Percentiles rank a stretch among this genome's conserved stretches.
Evolutionary conservation across 2,888 invertebrate genomes (phyloP).

Genomic region (Brachyptera putata): DNA sequence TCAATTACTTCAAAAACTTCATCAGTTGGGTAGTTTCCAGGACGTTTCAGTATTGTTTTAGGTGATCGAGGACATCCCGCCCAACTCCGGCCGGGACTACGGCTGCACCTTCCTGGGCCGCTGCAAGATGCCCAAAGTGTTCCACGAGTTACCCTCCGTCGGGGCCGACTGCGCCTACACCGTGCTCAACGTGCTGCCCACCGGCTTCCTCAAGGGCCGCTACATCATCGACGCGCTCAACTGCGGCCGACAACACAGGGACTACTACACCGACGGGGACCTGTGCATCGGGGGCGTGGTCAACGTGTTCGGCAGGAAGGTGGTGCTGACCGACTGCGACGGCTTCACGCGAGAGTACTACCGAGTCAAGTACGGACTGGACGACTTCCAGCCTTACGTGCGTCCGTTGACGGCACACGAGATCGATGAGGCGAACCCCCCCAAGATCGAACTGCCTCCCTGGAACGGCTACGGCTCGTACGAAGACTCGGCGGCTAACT

Average conservation of each 20-base stretch:
- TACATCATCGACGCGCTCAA: conserved; percentile 56
- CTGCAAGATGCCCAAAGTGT: conserved; percentile 65
- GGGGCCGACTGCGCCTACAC: conserved; percentile 49
- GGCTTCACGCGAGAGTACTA: conserved; percentile 82
- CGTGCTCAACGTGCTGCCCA: conserved; percentile 60
- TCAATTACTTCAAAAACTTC: no score
- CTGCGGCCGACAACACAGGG: conserved; percentile 44
- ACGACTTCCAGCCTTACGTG: conserved; percentile 40
- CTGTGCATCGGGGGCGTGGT: conserved; percentile 75
- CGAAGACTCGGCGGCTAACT: conserved; percentile 86
- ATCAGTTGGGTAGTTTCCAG: no score
- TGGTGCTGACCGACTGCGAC: conserved; percentile 80
- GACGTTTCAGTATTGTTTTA: no score
- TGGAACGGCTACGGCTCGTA: conserved; percentile 89
- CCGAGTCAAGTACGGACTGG: conserved; percentile 60
- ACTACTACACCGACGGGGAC: conserved; percentile 59
- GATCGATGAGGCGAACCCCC: not conserved
- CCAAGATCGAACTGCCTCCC: conserved; percentile 57
- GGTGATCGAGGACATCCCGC: conserved; percentile 42
- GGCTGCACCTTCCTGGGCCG: conserved; percentile 70
- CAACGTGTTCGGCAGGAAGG: conserved; percentile 75
- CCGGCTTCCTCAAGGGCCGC: conserved; percentile 49
- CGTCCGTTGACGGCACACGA: not conserved
- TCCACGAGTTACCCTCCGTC: conserved; percentile 42
- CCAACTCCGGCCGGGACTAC: conserved; percentile 66